These are phyloP conservation scores for Natrix natrix DNA, from an alignment of 2,797 vertebrate genomes.

Conservation along the genomic window DNA sequence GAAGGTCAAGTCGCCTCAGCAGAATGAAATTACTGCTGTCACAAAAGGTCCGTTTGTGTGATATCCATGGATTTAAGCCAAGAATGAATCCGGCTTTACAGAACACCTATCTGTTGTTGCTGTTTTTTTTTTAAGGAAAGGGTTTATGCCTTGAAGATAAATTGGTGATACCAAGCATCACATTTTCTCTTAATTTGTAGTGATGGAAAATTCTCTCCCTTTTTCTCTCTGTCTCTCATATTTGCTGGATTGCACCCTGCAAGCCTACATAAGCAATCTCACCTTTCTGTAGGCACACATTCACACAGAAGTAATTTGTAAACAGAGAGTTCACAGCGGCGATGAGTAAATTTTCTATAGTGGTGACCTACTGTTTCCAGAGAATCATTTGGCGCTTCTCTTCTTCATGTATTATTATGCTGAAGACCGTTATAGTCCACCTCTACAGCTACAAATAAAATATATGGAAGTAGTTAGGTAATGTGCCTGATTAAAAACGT, in stretches of 20 bases:
- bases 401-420: not conserved
- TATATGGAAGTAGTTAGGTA: not conserved
- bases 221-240: not conserved
- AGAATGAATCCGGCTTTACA: slow-evolving; percentile 23
- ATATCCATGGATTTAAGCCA: slow-evolving; percentile 40
- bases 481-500: not conserved
- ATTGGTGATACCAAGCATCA: not conserved
- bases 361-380: not conserved
- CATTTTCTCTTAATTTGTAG: rapidly evolving
- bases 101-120: slow-evolving; percentile 14
- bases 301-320: not conserved
- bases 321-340: not conserved
- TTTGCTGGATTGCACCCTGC: not conserved
- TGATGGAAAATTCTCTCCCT: rapidly evolving
- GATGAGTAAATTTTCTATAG: not conserved
- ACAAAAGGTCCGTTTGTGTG: slow-evolving; percentile 8
- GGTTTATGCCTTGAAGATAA: slow-evolving; percentile 17
- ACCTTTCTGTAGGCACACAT: not conserved
- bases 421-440: not conserved
- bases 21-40: slow-evolving; percentile 22
- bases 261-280: not conserved
- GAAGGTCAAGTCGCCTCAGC: slow-evolving; percentile 28
- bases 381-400: not conserved
- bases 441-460: not conserved
- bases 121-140: slow-evolving; percentile 27